Evolutionary conservation across 2,113 vertebrate genomes (phyloP).

Genomic region (Melanotaenia duboulayi): DNA sequence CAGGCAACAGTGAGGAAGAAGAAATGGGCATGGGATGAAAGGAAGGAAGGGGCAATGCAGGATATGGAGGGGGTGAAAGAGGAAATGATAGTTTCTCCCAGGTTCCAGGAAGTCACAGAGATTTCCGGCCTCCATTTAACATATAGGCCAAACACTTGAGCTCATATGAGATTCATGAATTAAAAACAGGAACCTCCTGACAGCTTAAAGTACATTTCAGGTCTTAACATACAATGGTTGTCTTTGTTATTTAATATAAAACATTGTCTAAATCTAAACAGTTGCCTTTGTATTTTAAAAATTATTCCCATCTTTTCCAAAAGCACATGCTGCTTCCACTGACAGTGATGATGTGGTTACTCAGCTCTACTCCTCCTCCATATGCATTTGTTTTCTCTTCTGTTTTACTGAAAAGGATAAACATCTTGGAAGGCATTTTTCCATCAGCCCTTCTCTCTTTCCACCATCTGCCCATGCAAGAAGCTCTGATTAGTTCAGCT

Average conservation of each 20-base stretch:
- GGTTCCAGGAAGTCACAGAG: constrained; percentile 26
- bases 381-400: constrained; percentile 73
- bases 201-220: constrained; percentile 23
- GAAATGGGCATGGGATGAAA: constrained; percentile 50
- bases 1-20: constrained; percentile 40
- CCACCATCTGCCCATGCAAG: constrained; percentile 68
- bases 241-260: constrained; percentile 3
- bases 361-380: constrained; percentile 44
- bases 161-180: neutral
- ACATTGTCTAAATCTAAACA: neutral
- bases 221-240: neutral
- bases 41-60: constrained; percentile 32
- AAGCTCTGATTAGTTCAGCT: constrained; percentile 46
- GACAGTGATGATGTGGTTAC: constrained; percentile 35
- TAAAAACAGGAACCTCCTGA: neutral
- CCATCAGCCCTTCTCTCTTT: constrained; percentile 51
- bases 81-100: constrained; percentile 42
- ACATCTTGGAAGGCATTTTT: constrained; percentile 70
- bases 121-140: constrained; percentile 6
- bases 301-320: constrained; percentile 24
- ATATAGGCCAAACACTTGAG: neutral
- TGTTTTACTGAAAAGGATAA: constrained; percentile 61
- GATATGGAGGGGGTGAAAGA: constrained; percentile 33
- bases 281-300: neutral
- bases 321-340: constrained; percentile 19